Evolutionary conservation across 1,140 invertebrate species (phyloP).

Genomic region (Vanessa tameamea): DNA sequence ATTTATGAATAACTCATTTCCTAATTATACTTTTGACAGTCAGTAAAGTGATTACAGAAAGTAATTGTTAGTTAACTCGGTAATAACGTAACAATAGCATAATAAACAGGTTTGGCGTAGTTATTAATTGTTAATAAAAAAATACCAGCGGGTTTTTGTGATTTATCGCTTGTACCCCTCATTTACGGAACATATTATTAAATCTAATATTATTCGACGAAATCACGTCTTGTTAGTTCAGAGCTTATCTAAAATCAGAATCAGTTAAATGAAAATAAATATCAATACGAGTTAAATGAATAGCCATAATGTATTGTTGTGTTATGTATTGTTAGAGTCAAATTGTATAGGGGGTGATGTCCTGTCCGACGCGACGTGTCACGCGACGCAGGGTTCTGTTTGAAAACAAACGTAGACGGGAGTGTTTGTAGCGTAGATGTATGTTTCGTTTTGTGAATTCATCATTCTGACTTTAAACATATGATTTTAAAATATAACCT

Average conservation of each 20-base stretch:
- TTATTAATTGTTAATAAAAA: neutral
- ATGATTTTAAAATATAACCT: too few relatives aligned
- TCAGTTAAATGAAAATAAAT: constrained; percentile 38
- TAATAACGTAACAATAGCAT: neutral
- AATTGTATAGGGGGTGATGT: constrained; percentile 22
- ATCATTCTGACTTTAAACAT: too few relatives aligned
- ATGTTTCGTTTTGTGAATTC: neutral
- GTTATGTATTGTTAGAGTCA: constrained; percentile 29
- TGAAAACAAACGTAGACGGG: constrained; percentile 31
- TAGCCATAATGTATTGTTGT: constrained; percentile 18
- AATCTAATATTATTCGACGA: constrained; percentile 28
- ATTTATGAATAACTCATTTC: too few relatives aligned
- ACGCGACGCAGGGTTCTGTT: constrained; percentile 33
- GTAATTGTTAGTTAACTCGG: neutral
- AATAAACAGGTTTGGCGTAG: neutral
- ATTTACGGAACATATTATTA: constrained; percentile 12
- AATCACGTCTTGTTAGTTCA: constrained; percentile 29
- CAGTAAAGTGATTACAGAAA: neutral
- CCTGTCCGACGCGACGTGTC: constrained; percentile 28
- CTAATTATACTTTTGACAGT: too few relatives aligned
- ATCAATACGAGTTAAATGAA: constrained; percentile 19
- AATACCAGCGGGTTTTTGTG: neutral
- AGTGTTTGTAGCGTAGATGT: neutral
- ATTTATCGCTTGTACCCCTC: neutral
- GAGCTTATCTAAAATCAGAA: constrained; percentile 38